Conservation (phyloP, 2,888 invertebrate genomes). For the Drosophila acutilabella region DNA sequence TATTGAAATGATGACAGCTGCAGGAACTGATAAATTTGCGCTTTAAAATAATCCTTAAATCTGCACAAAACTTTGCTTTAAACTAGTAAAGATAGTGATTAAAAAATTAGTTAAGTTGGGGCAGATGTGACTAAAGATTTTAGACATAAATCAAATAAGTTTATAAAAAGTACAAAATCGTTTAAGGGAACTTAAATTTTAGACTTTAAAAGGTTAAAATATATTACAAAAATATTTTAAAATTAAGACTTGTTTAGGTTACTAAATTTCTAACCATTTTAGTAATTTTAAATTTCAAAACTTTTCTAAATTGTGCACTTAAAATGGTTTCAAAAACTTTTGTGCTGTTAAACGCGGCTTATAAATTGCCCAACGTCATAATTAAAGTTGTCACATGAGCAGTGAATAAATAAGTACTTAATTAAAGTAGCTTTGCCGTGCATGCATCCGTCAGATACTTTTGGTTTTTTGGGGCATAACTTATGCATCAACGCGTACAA, state of each 20-base stretch:
- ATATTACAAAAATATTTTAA: too few species aligned
- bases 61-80: not conserved
- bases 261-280: too few species aligned
- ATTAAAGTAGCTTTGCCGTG: constrained; percentile 40
- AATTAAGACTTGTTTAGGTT: too few species aligned
- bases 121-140: not conserved
- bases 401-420: constrained; percentile 27
- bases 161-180: too few species aligned
- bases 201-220: too few species aligned
- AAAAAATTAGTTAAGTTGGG: not conserved
- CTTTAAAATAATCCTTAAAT: constrained; percentile 25
- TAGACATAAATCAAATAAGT: not conserved
- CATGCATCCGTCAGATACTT: constrained; percentile 65
- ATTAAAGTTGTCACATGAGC: constrained; percentile 27
- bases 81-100: not conserved
- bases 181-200: not conserved
- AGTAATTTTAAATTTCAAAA: too few species aligned
- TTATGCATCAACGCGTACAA: constrained; percentile 80
- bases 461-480: constrained; percentile 53
- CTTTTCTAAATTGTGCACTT: too few species aligned
- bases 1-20: constrained; percentile 79
- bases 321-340: too few species aligned
- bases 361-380: constrained; percentile 45
- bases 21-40: constrained; percentile 42
- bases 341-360: constrained; percentile 27